phyloP scores from a whole-genome alignment of 2,888 invertebrate species.

The Tupiocoris notatus region DNA sequence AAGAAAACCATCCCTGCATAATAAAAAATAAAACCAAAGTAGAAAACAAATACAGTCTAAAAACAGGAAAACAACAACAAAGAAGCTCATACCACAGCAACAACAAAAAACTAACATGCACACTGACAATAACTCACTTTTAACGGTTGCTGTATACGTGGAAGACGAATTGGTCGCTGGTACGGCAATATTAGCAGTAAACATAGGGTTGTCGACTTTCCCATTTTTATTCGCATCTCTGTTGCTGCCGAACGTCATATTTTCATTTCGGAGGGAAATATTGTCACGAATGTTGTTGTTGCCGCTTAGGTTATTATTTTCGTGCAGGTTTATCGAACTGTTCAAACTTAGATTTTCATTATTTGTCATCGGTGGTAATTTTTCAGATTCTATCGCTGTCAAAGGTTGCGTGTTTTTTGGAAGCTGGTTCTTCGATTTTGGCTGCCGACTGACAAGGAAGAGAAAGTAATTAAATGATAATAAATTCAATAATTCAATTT shows the following conservation, averaged over 20 bases:
- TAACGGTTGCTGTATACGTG: conserved; percentile 60
- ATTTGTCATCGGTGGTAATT: conserved; percentile 50
- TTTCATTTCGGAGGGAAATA: conserved; percentile 44
- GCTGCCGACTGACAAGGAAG: conserved; percentile 49
- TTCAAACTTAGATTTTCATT: conserved; percentile 42
- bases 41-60: too few relatives aligned
- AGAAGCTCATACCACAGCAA: too few relatives aligned
- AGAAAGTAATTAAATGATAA: neutral
- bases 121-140: too few relatives aligned
- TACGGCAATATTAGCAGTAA: conserved; percentile 51
- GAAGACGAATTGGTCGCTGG: conserved; percentile 38
- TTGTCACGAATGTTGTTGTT: conserved; percentile 51
- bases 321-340: conserved; percentile 44
- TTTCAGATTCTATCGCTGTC: conserved; percentile 51
- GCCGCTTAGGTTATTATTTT: conserved; percentile 51
- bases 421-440: conserved; percentile 48
- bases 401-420: conserved; percentile 43
- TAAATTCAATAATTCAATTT: too few relatives aligned
- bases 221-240: conserved; percentile 49
- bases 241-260: conserved; percentile 46
- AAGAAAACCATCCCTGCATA: too few relatives aligned
- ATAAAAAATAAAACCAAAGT: too few relatives aligned
- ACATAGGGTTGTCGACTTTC: conserved; percentile 57
- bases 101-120: too few relatives aligned
- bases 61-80: too few relatives aligned